Evolutionary conservation across 2,113 vertebrate species (phyloP).

Genomic region (Regulus satrapa): DNA sequence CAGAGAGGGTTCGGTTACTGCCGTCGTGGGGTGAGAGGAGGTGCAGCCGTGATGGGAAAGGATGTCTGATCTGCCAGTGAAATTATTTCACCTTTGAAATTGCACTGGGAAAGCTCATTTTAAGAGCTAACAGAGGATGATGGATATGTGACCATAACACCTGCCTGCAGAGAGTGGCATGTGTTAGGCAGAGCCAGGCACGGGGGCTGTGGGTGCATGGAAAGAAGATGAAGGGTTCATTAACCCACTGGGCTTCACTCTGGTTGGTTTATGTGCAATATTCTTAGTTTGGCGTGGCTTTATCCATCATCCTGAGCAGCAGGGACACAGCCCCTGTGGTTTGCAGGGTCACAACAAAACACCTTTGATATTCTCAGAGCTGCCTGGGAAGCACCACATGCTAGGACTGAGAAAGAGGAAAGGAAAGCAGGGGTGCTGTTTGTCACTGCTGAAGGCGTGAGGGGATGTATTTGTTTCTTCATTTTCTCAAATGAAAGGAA

Average conservation of each 20-base stretch:
- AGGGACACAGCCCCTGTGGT: not conserved
- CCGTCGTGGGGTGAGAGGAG: not conserved
- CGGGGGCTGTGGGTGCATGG: not conserved
- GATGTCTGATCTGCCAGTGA: not conserved
- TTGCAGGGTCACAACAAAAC: not conserved
- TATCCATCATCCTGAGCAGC: not conserved
- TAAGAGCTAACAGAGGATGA: not conserved
- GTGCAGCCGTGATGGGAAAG: not conserved
- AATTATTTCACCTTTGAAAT: not conserved
- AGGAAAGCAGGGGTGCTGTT: not conserved
- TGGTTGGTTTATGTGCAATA: fast-evolving
- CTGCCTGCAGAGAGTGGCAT: not conserved
- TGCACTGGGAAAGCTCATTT: not conserved
- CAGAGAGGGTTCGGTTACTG: not conserved
- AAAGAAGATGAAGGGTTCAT: not conserved
- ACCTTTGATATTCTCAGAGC: not conserved
- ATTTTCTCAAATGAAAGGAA: not conserved
- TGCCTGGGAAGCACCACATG: fast-evolving
- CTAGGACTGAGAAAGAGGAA: not conserved
- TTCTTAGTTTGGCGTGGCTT: fast-evolving
- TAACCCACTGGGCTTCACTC: not conserved
- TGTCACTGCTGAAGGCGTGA: not conserved
- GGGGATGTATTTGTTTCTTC: not conserved
- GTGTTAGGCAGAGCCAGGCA: not conserved
- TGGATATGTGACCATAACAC: not conserved